Base-by-base conservation (phyloP, 2,113 vertebrate species). In the Emydocephalus ijimae region DNA sequence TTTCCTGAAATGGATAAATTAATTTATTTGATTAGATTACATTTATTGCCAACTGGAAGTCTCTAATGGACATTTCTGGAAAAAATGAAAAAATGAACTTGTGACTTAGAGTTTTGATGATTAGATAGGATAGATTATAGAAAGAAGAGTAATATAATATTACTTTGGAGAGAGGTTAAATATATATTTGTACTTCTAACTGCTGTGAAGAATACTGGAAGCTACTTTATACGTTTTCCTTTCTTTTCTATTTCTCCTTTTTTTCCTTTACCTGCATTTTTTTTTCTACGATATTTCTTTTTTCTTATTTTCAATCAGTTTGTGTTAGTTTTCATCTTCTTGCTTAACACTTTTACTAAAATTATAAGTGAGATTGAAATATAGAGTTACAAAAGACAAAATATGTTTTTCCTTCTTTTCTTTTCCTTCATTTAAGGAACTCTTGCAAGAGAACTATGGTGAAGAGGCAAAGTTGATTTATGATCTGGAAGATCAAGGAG, bases 401-500 rank as follows among this genome's bases (percentile, higher is more conserved):
- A 89, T 57, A 50, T 69, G 24, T 34, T 23, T 26, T 56, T 81
- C 43, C 26, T 34, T 29, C 0, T 12, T 54, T 34, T 29, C 0
- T 12, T 54, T 29, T 2, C 89, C 57, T 85, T 1, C 85, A 43
- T 43, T 81, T 43, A 99, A 93, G 99, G 99, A 99, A 96, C 98
- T 97, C 0, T 88, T 99, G 90, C 97, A 94, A 0, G 99, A 98
- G 64, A 99, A 99, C 92, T 99, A 99, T 0, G 99, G 98, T 23
- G 98, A 99, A 91, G 98, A 97, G 8, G 97, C 98, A 0, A 98
- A 98, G 93, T 99, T 99, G 92, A 98, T 99, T 94, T 99, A 99
- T 0, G 98, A 99, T 93, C 98, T 99, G 92, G 98, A 99, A 94
- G 98, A 99, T 97, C 99, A 99, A 91, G 99, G 99, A n/a, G 99